Conservation (phyloP, 2,888 invertebrate genomes). For the Tipula helvola region DNA sequence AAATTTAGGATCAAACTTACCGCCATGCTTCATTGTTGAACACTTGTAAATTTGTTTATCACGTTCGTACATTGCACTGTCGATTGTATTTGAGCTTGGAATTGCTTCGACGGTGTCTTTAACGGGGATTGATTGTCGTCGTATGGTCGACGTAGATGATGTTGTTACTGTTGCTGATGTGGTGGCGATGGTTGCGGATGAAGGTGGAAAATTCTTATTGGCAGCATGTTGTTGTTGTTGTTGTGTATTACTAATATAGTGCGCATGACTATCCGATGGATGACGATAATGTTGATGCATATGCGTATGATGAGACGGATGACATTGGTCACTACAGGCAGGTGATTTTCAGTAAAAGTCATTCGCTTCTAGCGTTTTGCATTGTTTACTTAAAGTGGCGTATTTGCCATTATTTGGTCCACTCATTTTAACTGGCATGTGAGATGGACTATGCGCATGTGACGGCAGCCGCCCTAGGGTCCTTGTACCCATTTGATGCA, state of each 20-base stretch:
- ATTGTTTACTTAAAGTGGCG: constrained; percentile 91
- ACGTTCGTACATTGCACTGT: constrained; percentile 33
- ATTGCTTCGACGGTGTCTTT: constrained; percentile 24
- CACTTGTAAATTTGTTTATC: constrained; percentile 37
- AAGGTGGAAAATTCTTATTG: constrained; percentile 18
- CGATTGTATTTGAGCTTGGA: constrained; percentile 28
- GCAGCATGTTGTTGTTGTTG: constrained; percentile 28
- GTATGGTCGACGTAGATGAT: constrained; percentile 32
- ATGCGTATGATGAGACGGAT: constrained; percentile 19
- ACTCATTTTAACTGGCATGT: constrained; percentile 31
- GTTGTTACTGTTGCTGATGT: constrained; percentile 28
- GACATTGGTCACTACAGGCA: constrained; percentile 35
- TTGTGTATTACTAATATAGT: constrained; percentile 19
- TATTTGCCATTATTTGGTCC: constrained; percentile 77
- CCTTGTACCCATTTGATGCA: constrained; percentile 45
- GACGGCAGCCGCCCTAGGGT: constrained; percentile 54
- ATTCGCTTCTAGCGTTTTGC: constrained; percentile 86
- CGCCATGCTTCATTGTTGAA: constrained; percentile 34
- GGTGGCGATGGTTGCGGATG: constrained; percentile 34
- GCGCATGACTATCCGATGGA: constrained; percentile 41
- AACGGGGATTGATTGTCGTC: constrained; percentile 29
- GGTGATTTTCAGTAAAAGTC: constrained; percentile 88
- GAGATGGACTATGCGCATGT: constrained; percentile 47
- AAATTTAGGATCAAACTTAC: constrained; percentile 34
- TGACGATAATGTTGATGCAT: constrained; percentile 34